phyloP scores from a whole-genome alignment of 2,888 invertebrate genomes.

The Drosophila subsilvestris region DNA sequence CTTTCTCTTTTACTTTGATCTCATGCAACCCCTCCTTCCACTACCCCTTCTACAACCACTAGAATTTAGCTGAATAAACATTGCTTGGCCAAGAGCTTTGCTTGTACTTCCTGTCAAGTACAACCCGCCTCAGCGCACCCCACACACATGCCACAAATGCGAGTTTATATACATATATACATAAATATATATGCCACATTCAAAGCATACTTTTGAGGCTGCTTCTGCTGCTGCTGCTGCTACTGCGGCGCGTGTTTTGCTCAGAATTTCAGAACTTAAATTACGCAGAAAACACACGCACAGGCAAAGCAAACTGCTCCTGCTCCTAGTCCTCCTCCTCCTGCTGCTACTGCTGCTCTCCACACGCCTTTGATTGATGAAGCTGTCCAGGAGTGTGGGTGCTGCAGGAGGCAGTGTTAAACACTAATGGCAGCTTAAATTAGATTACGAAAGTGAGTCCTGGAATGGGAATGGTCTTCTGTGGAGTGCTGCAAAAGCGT shows the following conservation, averaged over 20 bases:
- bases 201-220: constrained; percentile 56
- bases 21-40: not conserved
- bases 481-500: constrained; percentile 53
- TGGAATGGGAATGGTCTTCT: not conserved
- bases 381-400: constrained; percentile 42
- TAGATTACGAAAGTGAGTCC: constrained; percentile 61
- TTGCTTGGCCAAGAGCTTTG: constrained; percentile 40
- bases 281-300: constrained; percentile 60
- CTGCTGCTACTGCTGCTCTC: constrained; percentile 13
- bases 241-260: constrained; percentile 50
- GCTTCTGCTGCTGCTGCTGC: constrained; percentile 16
- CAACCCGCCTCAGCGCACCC: constrained; percentile 10
- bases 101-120: constrained; percentile 25
- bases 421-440: constrained; percentile 80
- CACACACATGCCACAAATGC: constrained; percentile 63
- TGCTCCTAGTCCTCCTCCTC: not conserved
- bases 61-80: constrained; percentile 39
- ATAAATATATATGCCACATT: constrained; percentile 21
- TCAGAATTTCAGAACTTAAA: constrained; percentile 69
- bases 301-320: constrained; percentile 13
- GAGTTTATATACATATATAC: not conserved
- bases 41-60: not conserved
- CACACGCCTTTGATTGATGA: constrained; percentile 71
- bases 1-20: constrained; percentile 21
- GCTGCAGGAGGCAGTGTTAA: constrained; percentile 53